These are phyloP conservation scores for Latrodectus geometricus DNA, from an alignment of 1,140 invertebrate species.

Conservation along the genomic window DNA sequence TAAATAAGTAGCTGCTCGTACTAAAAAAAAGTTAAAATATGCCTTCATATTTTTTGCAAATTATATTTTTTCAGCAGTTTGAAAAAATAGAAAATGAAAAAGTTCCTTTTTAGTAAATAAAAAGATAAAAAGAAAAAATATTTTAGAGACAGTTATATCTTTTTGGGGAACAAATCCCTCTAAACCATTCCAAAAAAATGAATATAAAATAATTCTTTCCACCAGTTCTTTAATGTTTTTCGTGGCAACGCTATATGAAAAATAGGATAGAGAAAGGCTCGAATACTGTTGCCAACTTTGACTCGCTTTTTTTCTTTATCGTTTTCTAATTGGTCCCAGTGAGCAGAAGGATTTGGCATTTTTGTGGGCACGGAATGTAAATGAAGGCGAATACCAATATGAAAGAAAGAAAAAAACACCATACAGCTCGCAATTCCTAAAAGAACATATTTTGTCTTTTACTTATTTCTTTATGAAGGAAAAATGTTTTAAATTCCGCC, in stretches of 20 bases:
- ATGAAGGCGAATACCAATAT: neutral
- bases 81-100: too few relatives aligned
- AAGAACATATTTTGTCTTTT: too few relatives aligned
- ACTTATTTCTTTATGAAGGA: too few relatives aligned
- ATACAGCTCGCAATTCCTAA: too few relatives aligned
- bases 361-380: neutral
- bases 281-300: neutral
- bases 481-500: too few relatives aligned
- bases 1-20: too few relatives aligned
- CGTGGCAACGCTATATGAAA: neutral
- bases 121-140: too few relatives aligned
- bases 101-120: too few relatives aligned
- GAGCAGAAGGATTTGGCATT: conserved; percentile 1
- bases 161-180: neutral
- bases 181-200: neutral
- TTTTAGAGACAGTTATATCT: neutral
- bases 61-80: too few relatives aligned
- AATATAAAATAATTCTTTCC: neutral
- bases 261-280: neutral
- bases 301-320: neutral
- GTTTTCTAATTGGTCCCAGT: neutral
- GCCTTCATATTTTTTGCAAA: too few relatives aligned
- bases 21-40: too few relatives aligned
- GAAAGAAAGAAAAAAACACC: too few relatives aligned
- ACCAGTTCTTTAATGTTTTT: neutral